These are phyloP conservation scores for Thalassoma bifasciatum DNA, from an alignment of 2,113 vertebrate species.

Conservation along the genomic window DNA sequence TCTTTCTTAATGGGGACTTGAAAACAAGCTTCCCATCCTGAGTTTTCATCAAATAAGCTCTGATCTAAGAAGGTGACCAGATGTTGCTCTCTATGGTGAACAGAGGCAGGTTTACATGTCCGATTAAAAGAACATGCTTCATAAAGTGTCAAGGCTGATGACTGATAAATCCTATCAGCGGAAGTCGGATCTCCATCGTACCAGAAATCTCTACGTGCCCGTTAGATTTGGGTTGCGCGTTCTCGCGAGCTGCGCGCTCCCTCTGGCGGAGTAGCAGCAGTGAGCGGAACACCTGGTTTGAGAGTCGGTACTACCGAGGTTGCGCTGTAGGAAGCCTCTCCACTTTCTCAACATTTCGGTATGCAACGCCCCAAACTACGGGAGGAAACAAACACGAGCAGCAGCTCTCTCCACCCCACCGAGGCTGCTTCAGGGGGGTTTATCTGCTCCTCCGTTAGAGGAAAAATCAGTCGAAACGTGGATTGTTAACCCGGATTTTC, in stretches of 20 bases:
- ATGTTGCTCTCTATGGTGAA: too few relatives aligned
- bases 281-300: neutral
- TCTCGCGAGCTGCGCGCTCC: neutral
- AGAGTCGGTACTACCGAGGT: slow-evolving; percentile 26
- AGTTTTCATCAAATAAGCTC: too few relatives aligned
- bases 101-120: too few relatives aligned
- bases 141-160: too few relatives aligned
- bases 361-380: slow-evolving; percentile 54
- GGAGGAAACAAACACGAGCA: slow-evolving; percentile 15
- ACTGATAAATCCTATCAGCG: too few relatives aligned
- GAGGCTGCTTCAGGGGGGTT: neutral
- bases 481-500: neutral
- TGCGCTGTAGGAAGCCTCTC: slow-evolving; percentile 47
- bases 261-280: neutral
- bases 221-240: neutral
- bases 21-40: too few relatives aligned
- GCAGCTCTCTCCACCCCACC: neutral
- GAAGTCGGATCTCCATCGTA: too few relatives aligned
- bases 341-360: slow-evolving; percentile 55
- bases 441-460: neutral
- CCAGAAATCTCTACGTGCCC: too few relatives aligned
- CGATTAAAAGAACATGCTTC: too few relatives aligned
- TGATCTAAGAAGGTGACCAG: too few relatives aligned
- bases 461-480: neutral
- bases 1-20: too few relatives aligned